Base-by-base conservation (phyloP, 2,797 vertebrate genomes). In the Xyrichtys novacula region DNA sequence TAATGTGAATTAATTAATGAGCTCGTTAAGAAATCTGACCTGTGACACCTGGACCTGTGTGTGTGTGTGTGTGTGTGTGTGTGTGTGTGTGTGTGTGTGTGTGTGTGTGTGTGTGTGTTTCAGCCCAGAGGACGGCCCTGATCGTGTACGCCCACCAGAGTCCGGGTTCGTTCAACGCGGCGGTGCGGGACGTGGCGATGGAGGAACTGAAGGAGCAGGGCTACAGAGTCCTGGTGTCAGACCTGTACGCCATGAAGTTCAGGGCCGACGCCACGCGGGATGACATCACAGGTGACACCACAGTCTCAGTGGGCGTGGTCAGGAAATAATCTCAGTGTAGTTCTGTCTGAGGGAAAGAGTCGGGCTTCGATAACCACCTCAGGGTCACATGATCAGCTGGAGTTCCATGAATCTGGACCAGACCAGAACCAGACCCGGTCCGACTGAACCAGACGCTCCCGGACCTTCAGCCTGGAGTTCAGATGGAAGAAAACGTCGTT, bases 61-160 rank as follows among this genome's bases (percentile, higher is more conserved):
- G 7, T 20, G n/a, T 43, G n/a, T 47, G 36, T 42, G 19, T 17
- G 9, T 47, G 29, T 28, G 32, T 25, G 44, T 50, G 54, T 20
- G 39, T 47, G 20, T 53, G 56, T 67, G 55, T 38, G 34, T 48
- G 39, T 40, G n/a, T 40, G 39, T 40, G 39, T 40, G 19, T 14
- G 11, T 44, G 20, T 54, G 28, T 65, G 46, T 54, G 43, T 57
- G n/a, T 77, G 28, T 73, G 36, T 67, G 62, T 75, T 22, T 1
- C 0, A 91, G 89, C 84, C 71, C 81, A 84, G 55, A 90, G 89
- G 78, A 95, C 94, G 0, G 95, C 90, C 17, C 91, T 98, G 64
- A 96, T 97, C 7, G 90, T 97, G n/a, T 97, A 94, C 1, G 96
- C 96, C 1, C 96, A 97, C 53, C 96, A 98, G 80, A 95, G 95